Percentiles rank a stretch among this genome's conserved stretches.
Evolutionary conservation across 2,888 invertebrate species (phyloP).

Genomic region (Cenopis cana): DNA sequence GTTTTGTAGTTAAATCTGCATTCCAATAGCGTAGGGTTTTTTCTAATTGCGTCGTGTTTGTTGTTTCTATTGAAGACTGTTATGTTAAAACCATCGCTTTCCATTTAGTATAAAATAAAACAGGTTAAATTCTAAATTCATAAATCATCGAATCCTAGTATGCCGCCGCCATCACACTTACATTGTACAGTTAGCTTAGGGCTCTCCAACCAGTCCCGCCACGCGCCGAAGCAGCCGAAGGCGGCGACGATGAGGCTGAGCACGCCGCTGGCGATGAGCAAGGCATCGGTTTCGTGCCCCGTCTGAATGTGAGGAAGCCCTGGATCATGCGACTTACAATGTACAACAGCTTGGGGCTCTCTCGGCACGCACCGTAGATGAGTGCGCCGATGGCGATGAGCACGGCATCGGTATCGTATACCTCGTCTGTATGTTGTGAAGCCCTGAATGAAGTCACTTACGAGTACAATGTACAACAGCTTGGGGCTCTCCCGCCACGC

Average conservation of each 20-base stretch:
- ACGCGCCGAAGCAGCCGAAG: constrained; percentile 96
- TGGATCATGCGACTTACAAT: constrained; percentile 88
- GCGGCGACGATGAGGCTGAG: constrained; percentile 95
- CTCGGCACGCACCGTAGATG: constrained; percentile 95
- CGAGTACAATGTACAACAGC: too few relatives aligned
- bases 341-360: constrained; percentile 93
- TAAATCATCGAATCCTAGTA: too few relatives aligned
- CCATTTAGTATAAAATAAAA: too few relatives aligned
- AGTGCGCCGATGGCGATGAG: constrained; percentile 93
- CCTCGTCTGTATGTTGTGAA: constrained; percentile 76
- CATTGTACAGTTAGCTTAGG: constrained; percentile 92
- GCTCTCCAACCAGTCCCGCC: constrained; percentile 94
- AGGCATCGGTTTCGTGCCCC: constrained; percentile 84
- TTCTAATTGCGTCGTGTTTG: too few relatives aligned
- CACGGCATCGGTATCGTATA: constrained; percentile 87
- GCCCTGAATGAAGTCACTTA: constrained; percentile 87
- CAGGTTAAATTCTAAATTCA: too few relatives aligned
- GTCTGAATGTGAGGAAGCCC: constrained; percentile 79
- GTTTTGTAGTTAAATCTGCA: too few relatives aligned
- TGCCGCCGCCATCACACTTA: too few relatives aligned
- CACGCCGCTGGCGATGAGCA: constrained; percentile 93
- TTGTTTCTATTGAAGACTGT: too few relatives aligned
- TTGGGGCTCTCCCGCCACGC: constrained; percentile 95
- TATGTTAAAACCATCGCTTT: too few relatives aligned
- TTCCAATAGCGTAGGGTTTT: too few relatives aligned